Conservation (phyloP, 2,113 vertebrate genomes). For the Entelurus aequoreus region DNA sequence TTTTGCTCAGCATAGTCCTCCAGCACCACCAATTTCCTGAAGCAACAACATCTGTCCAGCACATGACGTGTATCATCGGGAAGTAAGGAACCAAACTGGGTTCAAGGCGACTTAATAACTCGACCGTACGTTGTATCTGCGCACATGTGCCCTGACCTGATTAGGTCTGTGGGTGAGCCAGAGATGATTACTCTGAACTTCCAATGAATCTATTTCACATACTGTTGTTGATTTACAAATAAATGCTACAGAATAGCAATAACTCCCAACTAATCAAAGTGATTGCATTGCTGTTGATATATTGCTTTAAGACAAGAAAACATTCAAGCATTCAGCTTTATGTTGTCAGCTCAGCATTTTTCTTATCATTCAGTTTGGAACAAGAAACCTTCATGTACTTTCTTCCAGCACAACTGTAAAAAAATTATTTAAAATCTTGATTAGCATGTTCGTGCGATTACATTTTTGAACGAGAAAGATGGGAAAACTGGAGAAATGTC, state of each 20-base stretch:
- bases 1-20: slow-evolving; percentile 29
- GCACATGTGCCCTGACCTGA: slow-evolving; percentile 30
- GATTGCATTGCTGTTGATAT: not conserved
- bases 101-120: slow-evolving; percentile 18
- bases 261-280: not conserved
- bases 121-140: slow-evolving; percentile 17
- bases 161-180: slow-evolving; percentile 24
- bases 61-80: slow-evolving; percentile 36
- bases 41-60: slow-evolving; percentile 41
- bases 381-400: too few species aligned
- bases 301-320: not conserved
- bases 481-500: too few species aligned
- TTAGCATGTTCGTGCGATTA: too few species aligned
- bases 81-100: slow-evolving; percentile 16
- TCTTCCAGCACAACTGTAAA: too few species aligned
- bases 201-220: slow-evolving; percentile 24
- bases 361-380: too few species aligned
- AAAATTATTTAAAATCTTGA: too few species aligned
- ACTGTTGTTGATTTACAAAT: not conserved
- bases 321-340: not conserved
- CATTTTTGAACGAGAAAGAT: too few species aligned
- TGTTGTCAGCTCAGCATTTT: not conserved
- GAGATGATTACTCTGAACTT: slow-evolving; percentile 14
- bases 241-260: not conserved
- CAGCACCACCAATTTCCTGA: slow-evolving; percentile 28